Evolutionary conservation across 2,797 vertebrate genomes (phyloP), one percentile per base, ranked within the genome.

Genomic region (Paratrypauchen microcephalus): DNA sequence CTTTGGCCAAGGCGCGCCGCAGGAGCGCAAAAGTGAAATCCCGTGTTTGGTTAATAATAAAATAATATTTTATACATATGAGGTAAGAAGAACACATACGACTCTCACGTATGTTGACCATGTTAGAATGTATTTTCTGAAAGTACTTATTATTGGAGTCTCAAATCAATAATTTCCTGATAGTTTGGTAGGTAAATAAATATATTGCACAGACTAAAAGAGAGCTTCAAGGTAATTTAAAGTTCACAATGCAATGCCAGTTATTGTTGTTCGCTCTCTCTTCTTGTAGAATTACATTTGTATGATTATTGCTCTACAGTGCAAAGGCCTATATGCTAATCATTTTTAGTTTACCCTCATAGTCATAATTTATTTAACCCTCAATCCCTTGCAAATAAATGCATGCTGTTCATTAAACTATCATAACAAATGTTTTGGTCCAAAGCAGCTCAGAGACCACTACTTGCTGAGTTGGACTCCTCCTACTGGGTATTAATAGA

Each of bases 401-500:
- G 18, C 19, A 52, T 8, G 19, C 13, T 52, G 48, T 52, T n/a
- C 72, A 8, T 39, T 66, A 67, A 23, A 68, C 24, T 12, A 52
- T 8, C 52, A 41, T 65, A 8, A 68, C 45, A 64, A 62, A 64
- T 30, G n/a, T 74, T 63, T 74, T 8, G 18, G 4, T 47, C 12
- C 24, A 13, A 79, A 32, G 18, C 23, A 75, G 69, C 64, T 18
- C 58, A 75, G 66, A 70, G 39, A 58, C 45, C 2, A 2, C 72
- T 60, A 47, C 75, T 61, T 36, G 69, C 61, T 67, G 63, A 69
- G 55, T 56, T 62, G 72, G 67, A 30, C 79, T 59, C 66, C 79
- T 76, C 68, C 62, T 66, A 7, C 79, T 50, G 30, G 67, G 68
- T 90, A 89, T 84, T 80, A 88, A 90, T 90, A 89, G 79, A 73